These are phyloP conservation scores for Sebastes trivittatus DNA, from an alignment of 2,797 vertebrate species.

Conservation along the genomic window DNA sequence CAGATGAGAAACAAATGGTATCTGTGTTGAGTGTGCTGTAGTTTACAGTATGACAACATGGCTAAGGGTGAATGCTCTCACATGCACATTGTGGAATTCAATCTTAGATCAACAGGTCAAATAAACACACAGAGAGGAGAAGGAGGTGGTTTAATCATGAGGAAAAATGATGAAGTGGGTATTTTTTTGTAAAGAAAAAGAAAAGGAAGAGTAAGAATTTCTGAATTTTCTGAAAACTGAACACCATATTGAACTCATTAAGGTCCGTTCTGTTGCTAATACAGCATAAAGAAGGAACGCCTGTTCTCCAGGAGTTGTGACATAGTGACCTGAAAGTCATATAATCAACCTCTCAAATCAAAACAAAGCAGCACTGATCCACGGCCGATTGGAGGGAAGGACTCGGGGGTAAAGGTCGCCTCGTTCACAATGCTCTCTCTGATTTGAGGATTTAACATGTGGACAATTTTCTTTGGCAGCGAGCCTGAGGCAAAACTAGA, in stretches of 20 bases:
- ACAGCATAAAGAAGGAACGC: background rate
- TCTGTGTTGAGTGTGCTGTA: slow-evolving; percentile 10
- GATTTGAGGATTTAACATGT: slow-evolving; percentile 29
- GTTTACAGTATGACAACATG: background rate
- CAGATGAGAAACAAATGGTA: background rate
- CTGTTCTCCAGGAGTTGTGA: background rate
- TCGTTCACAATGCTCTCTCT: slow-evolving; percentile 21
- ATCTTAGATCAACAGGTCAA: background rate
- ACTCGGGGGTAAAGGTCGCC: slow-evolving; percentile 14
- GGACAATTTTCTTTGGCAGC: slow-evolving; percentile 28
- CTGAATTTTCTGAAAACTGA: background rate
- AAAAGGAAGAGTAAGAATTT: background rate
- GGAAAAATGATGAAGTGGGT: background rate
- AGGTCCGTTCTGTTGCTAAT: background rate
- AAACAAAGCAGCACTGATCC: slow-evolving; percentile 38
- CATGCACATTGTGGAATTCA: background rate
- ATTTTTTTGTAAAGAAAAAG: background rate
- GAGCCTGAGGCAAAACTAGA: slow-evolving; percentile 1
- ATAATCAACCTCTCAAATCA: slow-evolving; percentile 15
- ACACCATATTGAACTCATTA: slow-evolving; percentile 4
- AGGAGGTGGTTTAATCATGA: background rate
- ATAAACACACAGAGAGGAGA: background rate
- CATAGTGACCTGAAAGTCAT: slow-evolving; percentile 31
- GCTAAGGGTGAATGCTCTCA: slow-evolving; percentile 3
- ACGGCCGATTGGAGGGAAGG: background rate